Evolutionary conservation across 2,888 invertebrate genomes (phyloP).

Genomic region (Mimachlamys varia): DNA sequence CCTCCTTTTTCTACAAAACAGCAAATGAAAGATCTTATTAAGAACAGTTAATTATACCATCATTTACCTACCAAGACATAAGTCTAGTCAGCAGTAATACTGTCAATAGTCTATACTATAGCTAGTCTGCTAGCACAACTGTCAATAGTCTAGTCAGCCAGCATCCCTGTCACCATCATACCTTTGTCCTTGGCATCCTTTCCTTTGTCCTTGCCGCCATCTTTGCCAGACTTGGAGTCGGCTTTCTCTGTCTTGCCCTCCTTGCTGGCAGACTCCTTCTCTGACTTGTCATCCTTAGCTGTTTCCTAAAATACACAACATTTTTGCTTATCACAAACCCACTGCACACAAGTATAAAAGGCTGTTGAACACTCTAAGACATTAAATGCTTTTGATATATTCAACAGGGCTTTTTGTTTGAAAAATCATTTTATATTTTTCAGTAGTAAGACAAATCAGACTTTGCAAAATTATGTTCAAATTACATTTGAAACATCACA

Average conservation of each 20-base stretch:
- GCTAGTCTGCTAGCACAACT: neutral
- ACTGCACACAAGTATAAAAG: neutral
- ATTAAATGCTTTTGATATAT: no score
- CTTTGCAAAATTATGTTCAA: no score
- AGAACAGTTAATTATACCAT: neutral
- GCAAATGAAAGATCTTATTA: neutral
- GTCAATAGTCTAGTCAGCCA: neutral
- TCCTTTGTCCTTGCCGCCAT: slow-evolving; percentile 73
- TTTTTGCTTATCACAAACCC: neutral
- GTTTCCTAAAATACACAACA: slow-evolving; percentile 57
- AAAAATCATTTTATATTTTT: no score
- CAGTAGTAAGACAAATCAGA: no score
- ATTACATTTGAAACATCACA: no score
- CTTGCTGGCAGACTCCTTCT: slow-evolving; percentile 68
- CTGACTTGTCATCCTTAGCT: slow-evolving; percentile 69
- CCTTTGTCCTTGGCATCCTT: slow-evolving; percentile 75
- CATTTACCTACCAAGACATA: neutral
- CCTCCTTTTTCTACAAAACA: slow-evolving; percentile 58
- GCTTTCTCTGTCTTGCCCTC: slow-evolving; percentile 72
- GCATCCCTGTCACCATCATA: slow-evolving; percentile 32
- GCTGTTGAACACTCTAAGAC: no score
- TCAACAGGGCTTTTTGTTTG: no score
- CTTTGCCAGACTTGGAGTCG: slow-evolving; percentile 73
- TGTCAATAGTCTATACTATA: no score
- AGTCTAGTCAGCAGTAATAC: no score